Evolutionary conservation across 2,888 invertebrate species (phyloP).

Genomic region (Drosophila quasianomalipes): DNA sequence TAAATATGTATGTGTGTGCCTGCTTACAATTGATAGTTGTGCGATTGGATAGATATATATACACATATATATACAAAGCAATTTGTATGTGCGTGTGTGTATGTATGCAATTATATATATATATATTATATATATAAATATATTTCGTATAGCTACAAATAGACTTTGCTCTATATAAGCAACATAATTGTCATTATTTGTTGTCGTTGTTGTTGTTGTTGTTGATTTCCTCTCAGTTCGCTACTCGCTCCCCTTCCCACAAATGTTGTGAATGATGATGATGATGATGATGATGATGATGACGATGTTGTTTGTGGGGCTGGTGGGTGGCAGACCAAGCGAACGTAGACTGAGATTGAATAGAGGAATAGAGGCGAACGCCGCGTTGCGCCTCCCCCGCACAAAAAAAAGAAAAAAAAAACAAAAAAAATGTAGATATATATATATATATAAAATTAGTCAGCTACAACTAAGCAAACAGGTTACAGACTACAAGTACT

Average conservation of each 20-base stretch:
- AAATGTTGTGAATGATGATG: not conserved
- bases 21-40: slow-evolving; percentile 4
- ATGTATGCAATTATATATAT: slow-evolving; percentile 1
- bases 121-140: slow-evolving; percentile 20
- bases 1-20: not conserved
- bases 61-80: slow-evolving; percentile 7
- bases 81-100: slow-evolving; percentile 7
- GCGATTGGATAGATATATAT: not conserved
- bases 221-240: slow-evolving; percentile 13
- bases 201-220: not conserved
- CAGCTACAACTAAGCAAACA: slow-evolving; percentile 36
- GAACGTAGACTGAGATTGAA: slow-evolving; percentile 43
- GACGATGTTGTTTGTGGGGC: not conserved
- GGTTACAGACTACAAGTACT: slow-evolving; percentile 53
- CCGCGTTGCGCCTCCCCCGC: slow-evolving; percentile 1
- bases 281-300: not conserved
- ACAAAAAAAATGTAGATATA: too few relatives aligned
- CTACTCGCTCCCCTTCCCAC: slow-evolving; percentile 2
- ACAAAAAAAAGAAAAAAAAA: not conserved
- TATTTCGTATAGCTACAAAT: slow-evolving; percentile 32
- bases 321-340: slow-evolving; percentile 5
- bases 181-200: slow-evolving; percentile 19
- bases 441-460: not conserved
- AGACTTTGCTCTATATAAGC: slow-evolving; percentile 17
- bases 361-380: slow-evolving; percentile 1